Base-by-base conservation (phyloP, 1,140 invertebrate genomes). In the Oncopodura yosiiana region DNA sequence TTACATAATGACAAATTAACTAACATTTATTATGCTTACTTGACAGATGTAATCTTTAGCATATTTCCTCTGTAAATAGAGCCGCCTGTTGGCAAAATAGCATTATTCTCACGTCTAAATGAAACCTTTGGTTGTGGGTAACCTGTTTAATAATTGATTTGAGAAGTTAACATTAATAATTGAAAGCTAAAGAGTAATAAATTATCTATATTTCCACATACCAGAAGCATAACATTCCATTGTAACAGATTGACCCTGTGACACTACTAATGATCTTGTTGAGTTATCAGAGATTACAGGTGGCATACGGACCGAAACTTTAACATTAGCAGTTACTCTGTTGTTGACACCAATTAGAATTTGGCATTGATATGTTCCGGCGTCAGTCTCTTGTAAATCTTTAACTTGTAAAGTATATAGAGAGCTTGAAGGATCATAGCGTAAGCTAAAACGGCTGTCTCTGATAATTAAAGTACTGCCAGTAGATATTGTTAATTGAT, bases 241-340 rank as follows among this genome's bases (percentile, higher is more conserved):
- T 63, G 81, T 77, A 0, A 91, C 82, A 55, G 78, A 71, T 69
- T 86, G 80, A 23, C 81, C 82, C 70, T 91, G 86, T 56, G 81
- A 85, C 0, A 86, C 84, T 11, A 93, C 85, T 3, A 89, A 66
- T 4, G 87, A 86, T 59, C 88, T 74, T 0, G 90, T 93, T 0
- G 87, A 92, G 69, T 94, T 94, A 67, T 94, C 90, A 8, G 85
- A 89, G 60, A 94, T 94, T 56, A 92, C 80, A 0, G 91, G 90
- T 6, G 87, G 87, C 49, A 87, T 74, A 14, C 87, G 74, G 1
- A 94, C 88, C 65, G 84, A 80, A 0, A 93, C 71, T 62, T 86
- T 81, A 5, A 92, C 87, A 69, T 87, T 81, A 6, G 87, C 89
- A 1, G 81, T 79, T 8, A 92, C 81, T 68, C 81, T 81, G 67